A percentile compares a stretch with the other conserved stretches of the same genome.
Conservation (phyloP, 1,140 invertebrate genomes). For the Galleria mellonella region DNA sequence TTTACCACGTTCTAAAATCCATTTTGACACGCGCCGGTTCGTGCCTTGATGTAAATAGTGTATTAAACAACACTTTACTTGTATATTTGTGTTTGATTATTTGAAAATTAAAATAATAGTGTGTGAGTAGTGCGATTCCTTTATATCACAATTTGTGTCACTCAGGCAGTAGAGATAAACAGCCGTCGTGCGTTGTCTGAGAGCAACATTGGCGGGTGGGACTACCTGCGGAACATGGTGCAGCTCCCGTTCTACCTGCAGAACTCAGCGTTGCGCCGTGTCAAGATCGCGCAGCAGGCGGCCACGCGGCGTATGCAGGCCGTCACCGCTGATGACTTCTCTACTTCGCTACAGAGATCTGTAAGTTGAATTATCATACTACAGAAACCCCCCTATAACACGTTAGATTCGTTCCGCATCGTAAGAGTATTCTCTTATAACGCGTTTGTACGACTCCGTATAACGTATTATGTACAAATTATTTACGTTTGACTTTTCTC, state of each 20-base stretch:
- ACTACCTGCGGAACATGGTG: conserved; percentile 96
- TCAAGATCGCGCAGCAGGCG: conserved; percentile 90
- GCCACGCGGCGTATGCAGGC: conserved; percentile 77
- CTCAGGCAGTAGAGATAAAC: conserved; percentile 92
- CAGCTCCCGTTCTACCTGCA: conserved; percentile 98
- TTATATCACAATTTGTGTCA: too few species aligned
- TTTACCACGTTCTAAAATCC: too few species aligned
- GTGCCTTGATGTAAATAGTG: too few species aligned
- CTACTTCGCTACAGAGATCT: conserved; percentile 65
- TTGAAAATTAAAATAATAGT: too few species aligned
- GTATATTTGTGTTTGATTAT: too few species aligned
- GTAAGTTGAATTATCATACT: conserved; percentile 27
- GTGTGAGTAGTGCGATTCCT: too few species aligned
- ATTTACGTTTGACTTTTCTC: too few species aligned
- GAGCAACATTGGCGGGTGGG: conserved; percentile 93
- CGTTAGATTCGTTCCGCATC: too few species aligned
- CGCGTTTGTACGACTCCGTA: too few species aligned
- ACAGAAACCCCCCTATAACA: neutral
- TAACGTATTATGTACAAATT: neutral
- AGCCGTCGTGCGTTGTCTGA: conserved; percentile 89
- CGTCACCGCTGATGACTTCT: conserved; percentile 70
- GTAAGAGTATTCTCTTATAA: too few species aligned
- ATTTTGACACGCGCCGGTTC: too few species aligned
- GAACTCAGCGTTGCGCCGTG: conserved; percentile 93
- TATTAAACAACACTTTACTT: too few species aligned